Evolutionary conservation across 2,113 vertebrate species (phyloP), one percentile per base, ranked within the genome.

Genomic region (Muntiacus muntjak): DNA sequence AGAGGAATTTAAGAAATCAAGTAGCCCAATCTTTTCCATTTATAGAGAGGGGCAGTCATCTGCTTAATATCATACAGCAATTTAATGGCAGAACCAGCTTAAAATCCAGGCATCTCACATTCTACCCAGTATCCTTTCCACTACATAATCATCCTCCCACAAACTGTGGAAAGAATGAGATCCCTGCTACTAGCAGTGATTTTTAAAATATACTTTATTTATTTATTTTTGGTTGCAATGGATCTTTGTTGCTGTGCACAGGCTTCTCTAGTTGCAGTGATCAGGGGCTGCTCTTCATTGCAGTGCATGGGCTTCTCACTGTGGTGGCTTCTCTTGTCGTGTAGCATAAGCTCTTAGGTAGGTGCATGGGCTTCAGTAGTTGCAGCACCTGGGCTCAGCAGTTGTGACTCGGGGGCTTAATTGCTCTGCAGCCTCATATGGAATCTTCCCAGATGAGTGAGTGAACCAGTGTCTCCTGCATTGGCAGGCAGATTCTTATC

Each of bases 81-180:
- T 91, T 84, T 79, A 97, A 92, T 79, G 54, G 47, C 15, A 95
- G 71, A 96, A 58, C 33, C 60, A 91, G 6, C 25, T 97, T 93
- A 94, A 57, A 92, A 92, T 84, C 25, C 40, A 88, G 47, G 30
- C 19, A 64, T 36, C 64, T n/a, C 57, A 89, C 33, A 21, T 85
- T 86, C 92, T 91, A 87, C 55, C 17, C 45, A 50, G 45, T 55
- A 54, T 30, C 57, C 36, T 92, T 97, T 76, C 60, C 26, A 85
- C n/a, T 87, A 43, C 21, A 47, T 79, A 83, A 93, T 89, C 64
- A 57, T n/a, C 19, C 17, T 93, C 36, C 89, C 26, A 85, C n/a
- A 81, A 93, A 82, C 62, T 90, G 43, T 92, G 47, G 62, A 8
- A 94, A 92, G 57, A 85, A 89, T 86, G 74, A 96, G 30, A 93